Base-by-base conservation (phyloP, 2,797 vertebrate species). In the Cyclopterus lumpus region DNA sequence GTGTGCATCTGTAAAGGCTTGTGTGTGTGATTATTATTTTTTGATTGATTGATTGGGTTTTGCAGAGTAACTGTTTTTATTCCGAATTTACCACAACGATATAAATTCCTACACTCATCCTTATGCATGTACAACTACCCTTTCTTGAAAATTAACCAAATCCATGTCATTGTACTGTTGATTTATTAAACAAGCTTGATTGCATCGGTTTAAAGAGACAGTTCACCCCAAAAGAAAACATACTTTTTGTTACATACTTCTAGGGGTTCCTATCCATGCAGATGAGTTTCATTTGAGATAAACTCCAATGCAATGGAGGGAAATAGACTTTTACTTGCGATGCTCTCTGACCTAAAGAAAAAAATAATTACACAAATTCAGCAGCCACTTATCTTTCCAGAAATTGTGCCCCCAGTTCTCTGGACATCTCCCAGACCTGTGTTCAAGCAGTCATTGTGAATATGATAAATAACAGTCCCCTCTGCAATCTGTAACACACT, bases 1-100 rank as follows among this genome's bases (percentile, higher is more conserved):
- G 79, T 88, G 88, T 78, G 76, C 69, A 61, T 85, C 71, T 84
- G 69, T 82, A 51, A 16, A 63, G 78, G 78, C 75, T 68, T 64
- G 49, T 73, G 24, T 26, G 48, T 71, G 48, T 67, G 54, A 14
- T 22, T 26, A 28, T 28, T 28, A 2, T 28, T 28, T 28, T 28
- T 28, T 28, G 28, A 28, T 28, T 71, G 49, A 77, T 58, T 24
- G 60, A 71, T 64, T 69, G 51, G 30, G 60, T 64, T 67, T 81
- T 61, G 18, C 46, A 6, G 54, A 67, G 46, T 38, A 46, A 57
- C 58, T 12, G 32, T 73, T 78, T 68, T 3, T 38, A 46, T 42
- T 7, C 5, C 32, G n/a, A n/a, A n/a, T n/a, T 40, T 60, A 18
- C 36, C 32, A 12, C 20, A 26, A 28, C 8, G 36, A 54, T 34